Evolutionary conservation across 1,140 invertebrate genomes (phyloP).

Genomic region (Orussus abietinus): DNA sequence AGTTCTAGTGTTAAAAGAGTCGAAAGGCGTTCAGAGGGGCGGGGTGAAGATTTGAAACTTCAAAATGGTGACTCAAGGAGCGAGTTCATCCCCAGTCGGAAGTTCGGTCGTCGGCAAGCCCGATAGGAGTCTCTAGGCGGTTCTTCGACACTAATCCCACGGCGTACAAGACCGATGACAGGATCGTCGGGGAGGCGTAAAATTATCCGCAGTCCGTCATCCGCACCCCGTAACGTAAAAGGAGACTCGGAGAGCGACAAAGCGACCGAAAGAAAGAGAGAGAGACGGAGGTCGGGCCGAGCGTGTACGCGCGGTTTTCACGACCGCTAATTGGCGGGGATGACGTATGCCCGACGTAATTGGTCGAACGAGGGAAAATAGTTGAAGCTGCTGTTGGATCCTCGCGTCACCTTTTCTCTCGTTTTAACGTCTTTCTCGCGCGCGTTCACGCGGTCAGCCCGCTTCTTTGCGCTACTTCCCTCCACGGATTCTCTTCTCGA

Average conservation of each 20-base stretch:
- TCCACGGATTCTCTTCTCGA: too few relatives aligned
- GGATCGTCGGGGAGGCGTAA: conserved; percentile 15
- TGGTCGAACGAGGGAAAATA: conserved; percentile 19
- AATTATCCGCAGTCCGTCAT: conserved; percentile 21
- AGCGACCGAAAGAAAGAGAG: not conserved
- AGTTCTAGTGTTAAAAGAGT: too few relatives aligned
- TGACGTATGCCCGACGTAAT: conserved; percentile 19
- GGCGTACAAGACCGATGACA: conserved; percentile 15
- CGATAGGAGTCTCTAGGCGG: not conserved
- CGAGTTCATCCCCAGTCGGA: too few relatives aligned
- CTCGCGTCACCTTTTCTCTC: too few relatives aligned
- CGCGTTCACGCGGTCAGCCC: too few relatives aligned
- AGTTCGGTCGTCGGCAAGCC: too few relatives aligned
- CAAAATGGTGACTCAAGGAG: too few relatives aligned
- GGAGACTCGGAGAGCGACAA: not conserved
- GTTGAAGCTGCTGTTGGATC: too few relatives aligned
- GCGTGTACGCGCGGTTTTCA: conserved; percentile 5
- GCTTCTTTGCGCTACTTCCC: too few relatives aligned
- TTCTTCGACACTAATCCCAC: conserved; percentile 3
- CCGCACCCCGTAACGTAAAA: conserved; percentile 8
- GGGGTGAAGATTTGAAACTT: too few relatives aligned
- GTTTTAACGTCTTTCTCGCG: too few relatives aligned
- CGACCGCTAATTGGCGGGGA: conserved; percentile 20
- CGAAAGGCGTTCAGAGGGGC: too few relatives aligned
- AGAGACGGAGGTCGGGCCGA: conserved; percentile 1